Base-by-base conservation (phyloP, 2,113 vertebrate genomes). In the Tragulus kanchil region DNA sequence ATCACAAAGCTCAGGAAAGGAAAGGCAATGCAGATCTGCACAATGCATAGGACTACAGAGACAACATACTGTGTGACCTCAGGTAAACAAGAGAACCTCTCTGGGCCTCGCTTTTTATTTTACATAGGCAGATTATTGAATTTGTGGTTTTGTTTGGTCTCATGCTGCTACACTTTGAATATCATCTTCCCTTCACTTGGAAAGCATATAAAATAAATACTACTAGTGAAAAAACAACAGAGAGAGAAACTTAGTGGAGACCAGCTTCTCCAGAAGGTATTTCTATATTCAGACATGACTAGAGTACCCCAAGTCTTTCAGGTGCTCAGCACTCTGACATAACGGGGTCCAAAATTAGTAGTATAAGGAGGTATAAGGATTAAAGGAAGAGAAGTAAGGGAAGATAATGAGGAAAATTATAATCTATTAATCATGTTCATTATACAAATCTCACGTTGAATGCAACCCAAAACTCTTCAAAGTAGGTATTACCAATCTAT, bases 301-400 rank as follows among this genome's bases (percentile, higher is more conserved):
- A 67, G 7, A 82, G 28, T 31, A 58, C 28, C 10, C 73, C 58
- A 50, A 15, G n/a, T n/a, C 61, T 61, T 86, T 84, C 50, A 89
- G 54, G 62, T 93, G 26, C 58, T 85, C 10, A 26, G 14, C n/a
- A 69, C 6, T 8, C 31, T 21, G 42, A 50, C 26, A 59, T 4
- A 45, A 84, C 11, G 54, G 2, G 28, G 28, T 13, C 36, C 59
- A 71, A 64, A 93, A 67, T 50, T 45, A 73, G 25, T 12, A 64
- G 19, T 78, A 36, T 36, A 36, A 36, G 36, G n/a, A 45, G 19
- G 17, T 17, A 14, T 15, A 16, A 8, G 31, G 48, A 28, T 26
- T 59, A 42, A 85, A 17, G 62, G 42, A 69, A 92, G n/a, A 94
- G 48, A 86, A 96, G 81, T 50, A 67, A 79, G 36, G 25, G 62